Percentiles rank a stretch among this genome's conserved stretches.
phyloP scores from a whole-genome alignment of 2,113 vertebrate species.

The Dasyornis broadbenti region DNA sequence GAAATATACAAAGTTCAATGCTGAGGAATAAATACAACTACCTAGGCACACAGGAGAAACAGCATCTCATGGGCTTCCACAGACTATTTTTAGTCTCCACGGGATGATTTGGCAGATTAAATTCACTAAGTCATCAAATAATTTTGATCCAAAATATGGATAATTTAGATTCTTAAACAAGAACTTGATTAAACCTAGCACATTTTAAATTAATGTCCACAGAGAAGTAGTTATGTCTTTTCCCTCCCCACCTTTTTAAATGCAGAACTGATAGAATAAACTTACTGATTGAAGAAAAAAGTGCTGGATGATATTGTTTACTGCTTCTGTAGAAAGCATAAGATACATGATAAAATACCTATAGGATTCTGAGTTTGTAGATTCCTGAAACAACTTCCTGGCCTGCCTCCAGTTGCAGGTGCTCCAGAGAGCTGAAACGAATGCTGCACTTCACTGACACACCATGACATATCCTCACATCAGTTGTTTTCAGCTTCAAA shows the following conservation, averaged over 20 bases:
- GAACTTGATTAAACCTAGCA: background rate
- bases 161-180: background rate
- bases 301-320: background rate
- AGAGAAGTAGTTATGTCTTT: background rate
- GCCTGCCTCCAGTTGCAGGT: background rate
- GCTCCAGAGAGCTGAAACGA: background rate
- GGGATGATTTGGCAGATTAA: background rate
- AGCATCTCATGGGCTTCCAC: background rate
- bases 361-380: background rate
- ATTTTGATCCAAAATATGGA: background rate
- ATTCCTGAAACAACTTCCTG: background rate
- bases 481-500: background rate
- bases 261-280: background rate
- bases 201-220: background rate
- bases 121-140: background rate
- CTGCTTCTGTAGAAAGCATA: background rate
- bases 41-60: background rate
- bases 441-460: rapidly evolving
- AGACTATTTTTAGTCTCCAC: background rate
- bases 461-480: background rate
- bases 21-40: background rate
- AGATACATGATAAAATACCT: background rate
- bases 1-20: background rate
- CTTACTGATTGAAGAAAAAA: background rate
- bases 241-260: background rate